phyloP scores from a whole-genome alignment of 2,797 vertebrate genomes.

The Garrulus glandarius region DNA sequence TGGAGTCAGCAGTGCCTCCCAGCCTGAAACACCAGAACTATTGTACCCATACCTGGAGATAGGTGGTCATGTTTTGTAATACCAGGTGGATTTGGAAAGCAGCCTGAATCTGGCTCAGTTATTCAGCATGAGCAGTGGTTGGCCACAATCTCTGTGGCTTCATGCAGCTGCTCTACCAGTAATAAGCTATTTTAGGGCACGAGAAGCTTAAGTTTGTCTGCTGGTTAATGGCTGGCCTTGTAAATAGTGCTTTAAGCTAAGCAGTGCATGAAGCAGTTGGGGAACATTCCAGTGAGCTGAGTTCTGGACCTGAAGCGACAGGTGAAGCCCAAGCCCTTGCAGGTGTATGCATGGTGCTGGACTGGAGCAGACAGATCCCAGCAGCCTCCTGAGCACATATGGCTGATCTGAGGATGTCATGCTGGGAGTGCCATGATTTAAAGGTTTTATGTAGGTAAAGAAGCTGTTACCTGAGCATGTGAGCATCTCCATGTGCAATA shows the following conservation, averaged over 20 bases:
- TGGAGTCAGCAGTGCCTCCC: background rate
- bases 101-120: background rate
- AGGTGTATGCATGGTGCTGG: background rate
- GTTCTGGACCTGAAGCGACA: background rate
- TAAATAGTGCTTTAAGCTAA: background rate
- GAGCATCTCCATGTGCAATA: background rate
- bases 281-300: background rate
- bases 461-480: background rate
- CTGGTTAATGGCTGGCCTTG: background rate
- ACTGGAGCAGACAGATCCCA: background rate
- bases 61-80: background rate
- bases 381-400: background rate
- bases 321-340: background rate
- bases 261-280: background rate
- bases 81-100: background rate
- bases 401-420: background rate
- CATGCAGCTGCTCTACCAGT: background rate
- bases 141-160: background rate
- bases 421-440: background rate
- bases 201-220: background rate
- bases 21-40: background rate
- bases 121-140: background rate
- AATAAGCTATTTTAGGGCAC: background rate
- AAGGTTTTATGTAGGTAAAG: background rate
- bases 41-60: background rate